Evolutionary conservation across 2,113 vertebrate species (phyloP).

Genomic region (Rutilus rutilus): DNA sequence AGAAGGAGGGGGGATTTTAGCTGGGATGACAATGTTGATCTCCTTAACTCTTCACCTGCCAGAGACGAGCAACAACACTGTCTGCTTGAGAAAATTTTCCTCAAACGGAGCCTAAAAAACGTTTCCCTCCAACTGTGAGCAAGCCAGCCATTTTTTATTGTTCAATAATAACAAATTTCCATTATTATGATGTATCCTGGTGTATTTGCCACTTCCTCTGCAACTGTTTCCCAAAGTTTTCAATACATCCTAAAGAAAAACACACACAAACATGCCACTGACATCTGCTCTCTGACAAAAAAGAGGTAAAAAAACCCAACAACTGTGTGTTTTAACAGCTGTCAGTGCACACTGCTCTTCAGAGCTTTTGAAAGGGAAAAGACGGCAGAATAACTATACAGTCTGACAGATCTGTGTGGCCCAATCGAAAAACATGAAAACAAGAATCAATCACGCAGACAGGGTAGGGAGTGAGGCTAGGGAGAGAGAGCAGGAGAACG

Average conservation of each 20-base stretch:
- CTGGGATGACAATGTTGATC: conserved; percentile 69
- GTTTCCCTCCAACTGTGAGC: background rate
- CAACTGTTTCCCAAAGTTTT: conserved; percentile 56
- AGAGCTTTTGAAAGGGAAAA: conserved; percentile 54
- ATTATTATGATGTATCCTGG: conserved; percentile 28
- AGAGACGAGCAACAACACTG: background rate
- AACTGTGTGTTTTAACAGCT: conserved; percentile 66
- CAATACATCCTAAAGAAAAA: conserved; percentile 57
- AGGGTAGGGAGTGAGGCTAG: conserved; percentile 39
- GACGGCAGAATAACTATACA: conserved; percentile 55
- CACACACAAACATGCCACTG: conserved; percentile 64
- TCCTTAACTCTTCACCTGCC: conserved; percentile 74
- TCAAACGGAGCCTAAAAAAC: background rate
- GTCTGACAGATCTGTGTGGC: conserved; percentile 56
- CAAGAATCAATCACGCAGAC: conserved; percentile 57
- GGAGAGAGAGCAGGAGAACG: conserved; percentile 23
- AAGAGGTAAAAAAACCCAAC: conserved; percentile 7
- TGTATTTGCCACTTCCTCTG: conserved; percentile 46
- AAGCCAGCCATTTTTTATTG: background rate
- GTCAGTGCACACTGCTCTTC: conserved; percentile 59
- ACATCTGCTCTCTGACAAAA: conserved; percentile 68
- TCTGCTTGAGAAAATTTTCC: background rate
- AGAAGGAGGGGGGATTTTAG: conserved; percentile 61
- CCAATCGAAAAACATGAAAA: conserved; percentile 58
- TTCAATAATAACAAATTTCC: conserved; percentile 43